These are phyloP conservation scores for Hemibates koningsi DNA, from an alignment of 2,113 vertebrate genomes.

Conservation along the genomic window DNA sequence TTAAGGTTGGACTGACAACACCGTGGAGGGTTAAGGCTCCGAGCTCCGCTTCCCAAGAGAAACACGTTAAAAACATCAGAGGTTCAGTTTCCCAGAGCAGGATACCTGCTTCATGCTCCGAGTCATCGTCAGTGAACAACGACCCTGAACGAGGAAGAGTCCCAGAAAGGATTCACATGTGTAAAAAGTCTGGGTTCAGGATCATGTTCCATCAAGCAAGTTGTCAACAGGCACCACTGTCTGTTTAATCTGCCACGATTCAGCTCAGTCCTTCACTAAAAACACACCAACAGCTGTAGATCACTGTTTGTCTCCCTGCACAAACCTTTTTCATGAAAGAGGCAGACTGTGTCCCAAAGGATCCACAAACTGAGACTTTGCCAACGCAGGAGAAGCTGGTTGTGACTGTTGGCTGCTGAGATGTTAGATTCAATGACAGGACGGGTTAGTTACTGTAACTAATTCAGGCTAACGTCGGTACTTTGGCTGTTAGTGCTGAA, in stretches of 20 bases:
- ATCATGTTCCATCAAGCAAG: neutral
- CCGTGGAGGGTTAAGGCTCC: neutral
- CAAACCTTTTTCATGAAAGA: neutral
- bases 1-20: neutral
- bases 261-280: neutral
- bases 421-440: neutral
- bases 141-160: neutral
- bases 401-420: neutral
- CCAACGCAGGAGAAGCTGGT: neutral
- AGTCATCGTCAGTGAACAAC: rapidly evolving
- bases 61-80: neutral
- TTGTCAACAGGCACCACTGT: neutral
- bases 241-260: neutral
- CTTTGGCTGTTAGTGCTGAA: neutral
- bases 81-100: neutral
- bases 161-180: neutral
- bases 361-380: neutral
- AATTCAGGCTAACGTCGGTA: rapidly evolving
- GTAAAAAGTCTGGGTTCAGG: neutral
- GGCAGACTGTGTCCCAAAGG: neutral
- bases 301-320: neutral
- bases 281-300: neutral
- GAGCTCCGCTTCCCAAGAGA: neutral
- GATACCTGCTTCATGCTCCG: neutral
- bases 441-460: neutral